A percentile compares a stretch with the other conserved stretches of the same genome.
Conservation (phyloP, 2,113 vertebrate species). For the Microtus richardsoni region DNA sequence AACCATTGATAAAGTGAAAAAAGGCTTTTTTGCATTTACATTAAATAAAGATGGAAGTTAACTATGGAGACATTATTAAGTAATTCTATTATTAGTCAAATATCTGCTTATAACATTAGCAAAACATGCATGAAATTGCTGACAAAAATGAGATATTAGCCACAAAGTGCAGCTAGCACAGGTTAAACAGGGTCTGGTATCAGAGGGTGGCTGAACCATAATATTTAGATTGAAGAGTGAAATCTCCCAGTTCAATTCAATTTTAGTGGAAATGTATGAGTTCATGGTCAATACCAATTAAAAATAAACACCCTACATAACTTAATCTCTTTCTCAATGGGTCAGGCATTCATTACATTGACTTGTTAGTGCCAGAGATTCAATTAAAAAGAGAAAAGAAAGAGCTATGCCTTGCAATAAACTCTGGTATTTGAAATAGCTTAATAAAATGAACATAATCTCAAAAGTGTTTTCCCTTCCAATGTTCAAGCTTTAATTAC, state of each 20-base stretch:
- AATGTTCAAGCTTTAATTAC: conserved; percentile 83
- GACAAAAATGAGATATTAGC: not conserved
- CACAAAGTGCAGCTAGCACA: not conserved
- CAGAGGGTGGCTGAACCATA: not conserved
- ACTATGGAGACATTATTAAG: not conserved
- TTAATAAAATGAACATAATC: conserved; percentile 84
- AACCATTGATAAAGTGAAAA: not conserved
- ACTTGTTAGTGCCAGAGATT: conserved; percentile 79
- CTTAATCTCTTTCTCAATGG: conserved; percentile 68
- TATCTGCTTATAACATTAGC: not conserved
- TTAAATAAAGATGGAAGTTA: not conserved
- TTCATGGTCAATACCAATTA: conserved; percentile 72
- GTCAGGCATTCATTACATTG: conserved; percentile 76
- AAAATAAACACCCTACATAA: conserved; percentile 73
- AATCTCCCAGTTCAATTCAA: conserved; percentile 54
- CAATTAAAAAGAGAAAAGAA: conserved; percentile 75
- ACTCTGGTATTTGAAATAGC: conserved; percentile 82
- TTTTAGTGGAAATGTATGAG: conserved; percentile 68
- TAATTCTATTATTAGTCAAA: not conserved
- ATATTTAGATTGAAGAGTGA: conserved; percentile 63
- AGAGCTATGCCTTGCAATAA: conserved; percentile 77
- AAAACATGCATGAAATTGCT: not conserved
- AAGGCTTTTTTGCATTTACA: not conserved
- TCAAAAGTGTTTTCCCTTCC: conserved; percentile 75
- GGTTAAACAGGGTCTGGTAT: not conserved